These are phyloP conservation scores for Deroptyus accipitrinus DNA, from an alignment of 2,113 vertebrate genomes.

Conservation along the genomic window DNA sequence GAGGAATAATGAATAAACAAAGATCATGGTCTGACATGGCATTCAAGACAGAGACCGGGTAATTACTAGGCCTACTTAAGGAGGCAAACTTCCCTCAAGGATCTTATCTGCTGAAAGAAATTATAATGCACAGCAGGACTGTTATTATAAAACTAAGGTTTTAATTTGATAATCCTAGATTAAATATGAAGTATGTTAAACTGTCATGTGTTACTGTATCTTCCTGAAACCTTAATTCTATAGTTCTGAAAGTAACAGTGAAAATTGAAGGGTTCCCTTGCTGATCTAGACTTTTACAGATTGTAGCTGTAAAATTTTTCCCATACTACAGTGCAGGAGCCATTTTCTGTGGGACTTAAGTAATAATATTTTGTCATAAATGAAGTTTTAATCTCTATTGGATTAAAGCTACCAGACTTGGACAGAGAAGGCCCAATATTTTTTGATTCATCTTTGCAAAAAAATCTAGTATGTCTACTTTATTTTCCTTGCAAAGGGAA, in stretches of 20 bases:
- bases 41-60: not conserved
- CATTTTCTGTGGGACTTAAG: not conserved
- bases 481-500: not conserved
- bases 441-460: not conserved
- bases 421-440: not conserved
- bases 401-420: not conserved
- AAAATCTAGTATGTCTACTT: not conserved
- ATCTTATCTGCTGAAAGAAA: not conserved
- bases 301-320: not conserved
- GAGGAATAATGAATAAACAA: conserved; percentile 14
- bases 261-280: not conserved
- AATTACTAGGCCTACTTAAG: not conserved
- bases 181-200: not conserved
- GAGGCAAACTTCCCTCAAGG: not conserved
- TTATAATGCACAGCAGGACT: not conserved
- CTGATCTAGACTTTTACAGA: not conserved
- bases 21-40: not conserved
- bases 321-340: fast-evolving
- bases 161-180: not conserved
- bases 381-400: not conserved
- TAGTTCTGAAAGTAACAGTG: not conserved
- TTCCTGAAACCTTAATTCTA: not conserved
- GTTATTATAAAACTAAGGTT: not conserved
- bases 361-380: not conserved
- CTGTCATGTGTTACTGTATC: not conserved